Conservation (phyloP, 2,113 vertebrate species). For the Istiophorus platypterus region DNA sequence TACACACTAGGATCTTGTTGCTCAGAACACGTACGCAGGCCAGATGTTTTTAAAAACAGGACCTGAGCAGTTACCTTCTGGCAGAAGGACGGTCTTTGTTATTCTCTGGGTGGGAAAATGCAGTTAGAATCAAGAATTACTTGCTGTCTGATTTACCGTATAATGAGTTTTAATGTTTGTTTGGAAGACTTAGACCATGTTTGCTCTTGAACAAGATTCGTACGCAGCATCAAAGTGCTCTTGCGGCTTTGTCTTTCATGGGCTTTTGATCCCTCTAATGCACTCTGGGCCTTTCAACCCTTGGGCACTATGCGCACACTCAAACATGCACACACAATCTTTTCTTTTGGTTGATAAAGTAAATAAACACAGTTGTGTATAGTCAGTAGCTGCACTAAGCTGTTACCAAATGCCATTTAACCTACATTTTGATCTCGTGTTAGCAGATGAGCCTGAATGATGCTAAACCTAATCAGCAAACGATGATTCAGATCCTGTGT, state of each 20-base stretch:
- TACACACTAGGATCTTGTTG: not conserved
- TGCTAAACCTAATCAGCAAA: not conserved
- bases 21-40: not conserved
- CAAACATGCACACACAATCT: slow-evolving; percentile 16
- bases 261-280: slow-evolving; percentile 56
- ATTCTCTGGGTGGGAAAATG: not conserved
- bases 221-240: slow-evolving; percentile 9
- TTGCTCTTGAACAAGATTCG: slow-evolving; percentile 1
- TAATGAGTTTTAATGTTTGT: not conserved
- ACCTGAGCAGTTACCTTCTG: not conserved
- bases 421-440: slow-evolving; percentile 11
- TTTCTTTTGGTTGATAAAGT: slow-evolving; percentile 26
- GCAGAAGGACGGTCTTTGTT: not conserved
- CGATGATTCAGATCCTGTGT: not conserved
- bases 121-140: not conserved
- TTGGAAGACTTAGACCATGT: not conserved
- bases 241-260: slow-evolving; percentile 50
- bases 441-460: not conserved
- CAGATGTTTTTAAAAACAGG: not conserved
- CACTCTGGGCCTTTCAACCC: slow-evolving; percentile 63
- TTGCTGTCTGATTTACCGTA: not conserved
- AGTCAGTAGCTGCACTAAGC: slow-evolving; percentile 3
- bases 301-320: not conserved
- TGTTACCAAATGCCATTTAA: slow-evolving; percentile 12
- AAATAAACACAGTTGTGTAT: slow-evolving; percentile 45